Evolutionary conservation across 2,113 vertebrate species (phyloP).

Genomic region (Elgaria multicarinata): DNA sequence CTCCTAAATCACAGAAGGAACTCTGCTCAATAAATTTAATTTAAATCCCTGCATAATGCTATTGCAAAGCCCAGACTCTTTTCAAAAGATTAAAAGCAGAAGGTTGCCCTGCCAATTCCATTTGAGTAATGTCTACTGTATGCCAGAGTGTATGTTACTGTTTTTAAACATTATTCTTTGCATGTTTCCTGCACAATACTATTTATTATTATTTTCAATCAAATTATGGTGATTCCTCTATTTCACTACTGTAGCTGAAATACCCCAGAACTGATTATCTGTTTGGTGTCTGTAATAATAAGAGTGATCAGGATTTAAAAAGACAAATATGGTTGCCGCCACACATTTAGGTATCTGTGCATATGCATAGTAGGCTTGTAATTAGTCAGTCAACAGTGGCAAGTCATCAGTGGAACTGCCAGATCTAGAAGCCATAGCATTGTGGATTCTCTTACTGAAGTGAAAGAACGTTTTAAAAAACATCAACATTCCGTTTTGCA

Average conservation of each 20-base stretch:
- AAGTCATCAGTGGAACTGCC: background rate
- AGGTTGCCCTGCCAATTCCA: background rate
- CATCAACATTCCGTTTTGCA: background rate
- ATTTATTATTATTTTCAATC: conserved; percentile 2
- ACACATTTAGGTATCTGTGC: background rate
- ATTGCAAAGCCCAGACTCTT: conserved; percentile 3
- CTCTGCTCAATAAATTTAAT: conserved; percentile 25
- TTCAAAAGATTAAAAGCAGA: conserved; percentile 20
- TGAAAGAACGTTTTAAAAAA: background rate
- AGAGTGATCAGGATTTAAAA: background rate
- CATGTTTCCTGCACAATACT: background rate
- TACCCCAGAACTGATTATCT: background rate
- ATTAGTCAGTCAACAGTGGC: background rate
- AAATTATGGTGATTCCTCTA: background rate
- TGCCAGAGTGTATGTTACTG: background rate
- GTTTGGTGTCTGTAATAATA: background rate
- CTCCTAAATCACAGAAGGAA: conserved; percentile 6
- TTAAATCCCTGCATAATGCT: conserved; percentile 2
- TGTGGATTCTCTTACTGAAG: background rate
- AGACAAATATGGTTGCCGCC: background rate
- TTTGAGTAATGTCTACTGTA: conserved; percentile 14
- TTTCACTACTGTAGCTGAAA: background rate
- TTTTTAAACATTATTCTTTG: conserved; percentile 7
- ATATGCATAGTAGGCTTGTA: background rate
- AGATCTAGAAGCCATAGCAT: background rate